Base-by-base conservation (phyloP, 2,888 invertebrate species). In the Drosophila tanythrix region DNA sequence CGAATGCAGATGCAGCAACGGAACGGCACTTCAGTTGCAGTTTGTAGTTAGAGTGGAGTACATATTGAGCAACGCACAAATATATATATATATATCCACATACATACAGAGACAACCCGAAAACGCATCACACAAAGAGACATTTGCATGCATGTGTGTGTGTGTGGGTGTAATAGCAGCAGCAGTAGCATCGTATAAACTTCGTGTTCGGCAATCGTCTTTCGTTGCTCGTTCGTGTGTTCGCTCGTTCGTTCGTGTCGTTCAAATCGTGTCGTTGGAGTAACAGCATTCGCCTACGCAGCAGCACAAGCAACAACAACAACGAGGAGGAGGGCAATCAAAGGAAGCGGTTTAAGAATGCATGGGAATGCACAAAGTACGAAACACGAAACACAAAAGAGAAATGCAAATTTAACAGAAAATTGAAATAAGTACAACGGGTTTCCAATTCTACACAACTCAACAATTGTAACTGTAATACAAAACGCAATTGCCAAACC, bases 231-330 rank as follows among this genome's bases (percentile, higher is more conserved):
- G 58, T 67, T 68, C 60, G 81, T 60, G 58, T 72, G 73, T 38
- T 59, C 60, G 48, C 29, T 59, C 70, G 60, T 38, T 58, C 52
- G 48, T 35, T 59, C 70, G 79, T 60, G 59, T 68, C 48, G 64
- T 68, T 63, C 10, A 38, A 38, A 56, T 56, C 38, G 56, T 62
- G 60, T 68, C 52, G 56, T 72, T 74, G 81, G 70, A 80, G 79
- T 79, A 79, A 74, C 79, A 79, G 81, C 83, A 83, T 85, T 88
- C 85, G 82, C 85, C 85, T 89, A 85, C 85, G 84, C 84, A 83
- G 82, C 85, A 79, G 79, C 76, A 60, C 7, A 15, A 61, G 18
- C 58, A 55, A 35, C 56, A 57, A 36, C 21, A 55, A 55, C 21
- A 55, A 7, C 10, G 27, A n/a, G 11, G 36, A 27, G 25, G 27